Evolutionary conservation across 1,140 invertebrate species (phyloP).

Genomic region (Contarinia nasturtii): DNA sequence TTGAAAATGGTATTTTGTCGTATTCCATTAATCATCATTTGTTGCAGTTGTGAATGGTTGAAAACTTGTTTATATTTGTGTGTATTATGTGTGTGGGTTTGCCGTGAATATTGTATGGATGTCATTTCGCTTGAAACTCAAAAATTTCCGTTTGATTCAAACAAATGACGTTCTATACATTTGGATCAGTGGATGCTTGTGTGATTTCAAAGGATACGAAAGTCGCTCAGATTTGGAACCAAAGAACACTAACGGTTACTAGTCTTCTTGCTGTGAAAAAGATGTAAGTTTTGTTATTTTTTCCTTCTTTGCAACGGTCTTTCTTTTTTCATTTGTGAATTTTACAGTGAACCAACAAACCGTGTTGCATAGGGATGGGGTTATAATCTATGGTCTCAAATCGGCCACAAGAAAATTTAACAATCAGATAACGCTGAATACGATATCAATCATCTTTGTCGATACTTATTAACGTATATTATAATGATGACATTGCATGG

Average conservation of each 20-base stretch:
- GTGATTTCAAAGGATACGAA: constrained; percentile 84
- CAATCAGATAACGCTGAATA: constrained; percentile 85
- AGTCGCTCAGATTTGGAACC: constrained; percentile 68
- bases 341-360: constrained; percentile 54
- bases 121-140: constrained; percentile 72
- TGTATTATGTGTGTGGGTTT: no score
- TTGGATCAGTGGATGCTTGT: constrained; percentile 76
- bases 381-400: constrained; percentile 74
- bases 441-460: constrained; percentile 77
- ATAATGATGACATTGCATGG: constrained; percentile 78
- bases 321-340: no score
- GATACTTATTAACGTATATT: constrained; percentile 82
- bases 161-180: constrained; percentile 80
- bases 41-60: no score
- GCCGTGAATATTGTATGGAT: constrained; percentile 84
- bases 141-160: constrained; percentile 66
- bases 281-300: no score
- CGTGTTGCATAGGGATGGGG: constrained; percentile 31
- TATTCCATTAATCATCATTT: no score
- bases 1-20: no score
- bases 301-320: no score
- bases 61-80: no score
- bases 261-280: constrained; percentile 80
- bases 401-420: constrained; percentile 68
- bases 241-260: constrained; percentile 75